Base-by-base conservation (phyloP, 2,113 vertebrate species). In the Pica pica region DNA sequence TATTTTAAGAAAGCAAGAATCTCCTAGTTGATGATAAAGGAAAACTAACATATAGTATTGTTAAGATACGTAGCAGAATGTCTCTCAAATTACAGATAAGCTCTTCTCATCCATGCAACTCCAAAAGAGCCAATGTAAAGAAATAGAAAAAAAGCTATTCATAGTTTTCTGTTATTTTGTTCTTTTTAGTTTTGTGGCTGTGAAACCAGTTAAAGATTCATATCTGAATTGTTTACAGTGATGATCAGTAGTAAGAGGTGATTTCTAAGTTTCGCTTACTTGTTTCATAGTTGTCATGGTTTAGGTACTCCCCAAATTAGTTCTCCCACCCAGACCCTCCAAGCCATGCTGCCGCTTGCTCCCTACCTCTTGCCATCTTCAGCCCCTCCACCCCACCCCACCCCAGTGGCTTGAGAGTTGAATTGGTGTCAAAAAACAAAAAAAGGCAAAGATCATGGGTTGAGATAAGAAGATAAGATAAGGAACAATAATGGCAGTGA, bases 351-450 rank as follows among this genome's bases (percentile, higher is more conserved):
- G 12, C 9, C 19, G 17, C 5, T 19, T 3, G 2, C 7, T 59
- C 0, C 0, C 9, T 68, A 3, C 9, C 10, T 28, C 11, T 41
- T 28, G 11, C 16, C 7, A 16, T 10, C 16, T 60, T 68, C 16
- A n/a, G 11, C 2, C 16, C 3, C 16, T 33, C 33, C 27, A 47
- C 7, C 14, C 3, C 18, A 18, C 21, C 5, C 13, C 33, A 33
- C 7, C 9, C 31, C 26, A 30, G n/a, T 12, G 28, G 28, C 14
- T 41, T 16, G 27, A 33, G 44, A 37, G 13, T 6, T 24, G 6
- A n/a, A 67, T 4, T 28, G 10, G 7, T 46, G 10, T 9, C 22
- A 30, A 65, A 35, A 44, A 47, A 47, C 23, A 23, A 49, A 24
- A 47, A 65, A 75, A 22, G 6, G 9, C 2, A 26, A 68, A 60